These are phyloP conservation scores for Gila robusta DNA, from an alignment of 2,797 vertebrate species.

Conservation along the genomic window DNA sequence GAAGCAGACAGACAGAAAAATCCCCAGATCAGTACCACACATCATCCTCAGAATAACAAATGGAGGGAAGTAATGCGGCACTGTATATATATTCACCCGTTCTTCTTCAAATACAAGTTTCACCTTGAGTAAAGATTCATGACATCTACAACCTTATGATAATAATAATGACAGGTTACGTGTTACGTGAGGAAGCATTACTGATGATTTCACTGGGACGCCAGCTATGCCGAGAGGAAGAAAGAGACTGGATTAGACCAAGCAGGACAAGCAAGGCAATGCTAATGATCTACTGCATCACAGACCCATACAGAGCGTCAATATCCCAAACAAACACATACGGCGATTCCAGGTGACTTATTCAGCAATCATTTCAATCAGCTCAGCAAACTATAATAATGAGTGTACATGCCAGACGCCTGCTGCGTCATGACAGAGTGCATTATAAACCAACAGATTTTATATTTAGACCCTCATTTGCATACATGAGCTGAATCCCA, in stretches of 20 bases:
- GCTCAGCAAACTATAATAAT: constrained; percentile 29
- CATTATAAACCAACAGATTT: constrained; percentile 14
- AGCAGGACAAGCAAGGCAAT: constrained; percentile 18
- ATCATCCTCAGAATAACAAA: constrained; percentile 36
- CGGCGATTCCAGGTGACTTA: constrained; percentile 17
- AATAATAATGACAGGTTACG: neutral
- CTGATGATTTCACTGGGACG: neutral
- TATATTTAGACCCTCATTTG: neutral
- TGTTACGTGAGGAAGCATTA: neutral
- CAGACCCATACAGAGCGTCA: neutral
- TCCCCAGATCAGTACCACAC: constrained; percentile 15
- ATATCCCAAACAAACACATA: constrained; percentile 28
- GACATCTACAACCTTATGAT: neutral
- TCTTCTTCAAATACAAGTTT: constrained; percentile 2
- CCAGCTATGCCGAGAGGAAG: neutral
- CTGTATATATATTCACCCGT: neutral
- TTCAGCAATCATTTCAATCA: constrained; percentile 36
- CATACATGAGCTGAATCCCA: neutral
- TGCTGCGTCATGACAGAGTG: neutral
- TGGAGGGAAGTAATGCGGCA: neutral
- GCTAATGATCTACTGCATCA: constrained; percentile 18
- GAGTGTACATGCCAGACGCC: constrained; percentile 1
- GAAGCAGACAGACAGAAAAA: constrained; percentile 42
- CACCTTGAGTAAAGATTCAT: neutral
- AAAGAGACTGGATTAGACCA: constrained; percentile 5